Evolutionary conservation across 2,113 vertebrate genomes (phyloP).

Genomic region (Cinclus mexicanus): DNA sequence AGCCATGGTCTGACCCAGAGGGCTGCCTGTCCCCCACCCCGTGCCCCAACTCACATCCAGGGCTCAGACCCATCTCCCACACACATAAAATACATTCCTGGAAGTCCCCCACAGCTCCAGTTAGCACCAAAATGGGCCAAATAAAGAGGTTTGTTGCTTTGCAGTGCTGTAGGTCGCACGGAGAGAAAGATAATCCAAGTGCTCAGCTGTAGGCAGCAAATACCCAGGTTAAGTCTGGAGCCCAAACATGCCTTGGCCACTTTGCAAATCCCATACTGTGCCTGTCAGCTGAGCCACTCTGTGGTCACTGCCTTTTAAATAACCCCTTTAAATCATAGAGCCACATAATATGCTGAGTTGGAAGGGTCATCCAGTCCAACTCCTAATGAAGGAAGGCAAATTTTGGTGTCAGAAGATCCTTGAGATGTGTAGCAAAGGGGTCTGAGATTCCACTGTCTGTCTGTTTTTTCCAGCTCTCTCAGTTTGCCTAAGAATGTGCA

Average conservation of each 20-base stretch:
- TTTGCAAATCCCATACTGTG: background rate
- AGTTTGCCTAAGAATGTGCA: background rate
- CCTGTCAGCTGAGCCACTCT: background rate
- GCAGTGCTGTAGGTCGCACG: background rate
- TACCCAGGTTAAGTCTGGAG: background rate
- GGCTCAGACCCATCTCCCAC: background rate
- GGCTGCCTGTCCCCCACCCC: background rate
- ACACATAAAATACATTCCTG: background rate
- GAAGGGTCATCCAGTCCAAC: background rate
- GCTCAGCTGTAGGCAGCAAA: background rate
- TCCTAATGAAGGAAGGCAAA: background rate
- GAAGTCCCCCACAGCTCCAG: background rate
- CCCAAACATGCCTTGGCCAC: background rate
- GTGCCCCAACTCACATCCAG: accelerated
- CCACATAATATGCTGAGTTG: background rate
- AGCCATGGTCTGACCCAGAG: background rate
- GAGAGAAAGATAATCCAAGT: background rate
- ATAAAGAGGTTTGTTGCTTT: background rate
- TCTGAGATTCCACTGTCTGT: background rate
- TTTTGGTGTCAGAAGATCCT: background rate
- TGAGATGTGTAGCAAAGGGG: background rate
- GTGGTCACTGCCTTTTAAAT: background rate
- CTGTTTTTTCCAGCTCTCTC: background rate
- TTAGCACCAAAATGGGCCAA: background rate
- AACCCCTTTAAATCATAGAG: background rate